Percentiles rank a stretch among this genome's conserved stretches.
These are phyloP conservation scores for Oryzias curvinotus DNA, from an alignment of 2,113 vertebrate species.

Conservation along the genomic window DNA sequence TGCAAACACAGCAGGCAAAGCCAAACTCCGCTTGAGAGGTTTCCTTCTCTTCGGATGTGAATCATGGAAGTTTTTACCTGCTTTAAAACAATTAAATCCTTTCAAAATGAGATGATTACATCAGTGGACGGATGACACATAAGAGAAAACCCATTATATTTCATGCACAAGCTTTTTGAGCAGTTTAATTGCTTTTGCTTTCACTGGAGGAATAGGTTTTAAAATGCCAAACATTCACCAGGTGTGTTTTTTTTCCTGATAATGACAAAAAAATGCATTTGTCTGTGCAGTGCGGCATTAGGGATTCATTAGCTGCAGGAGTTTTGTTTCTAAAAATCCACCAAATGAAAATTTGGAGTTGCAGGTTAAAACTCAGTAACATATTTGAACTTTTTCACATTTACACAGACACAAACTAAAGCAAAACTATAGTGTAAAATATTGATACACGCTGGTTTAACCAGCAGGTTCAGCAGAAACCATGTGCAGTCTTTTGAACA, in stretches of 20 bases:
- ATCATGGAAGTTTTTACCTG: too few relatives aligned
- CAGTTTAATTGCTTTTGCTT: conserved; percentile 26
- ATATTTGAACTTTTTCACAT: conserved; percentile 31
- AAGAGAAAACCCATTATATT: conserved; percentile 23
- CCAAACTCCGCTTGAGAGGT: conserved; percentile 64
- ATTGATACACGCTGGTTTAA: conserved; percentile 6
- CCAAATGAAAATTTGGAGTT: conserved; percentile 8
- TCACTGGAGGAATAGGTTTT: conserved; percentile 6
- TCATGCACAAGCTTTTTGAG: conserved; percentile 10
- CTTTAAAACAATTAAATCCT: conserved; percentile 9
- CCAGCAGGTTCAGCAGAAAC: not conserved
- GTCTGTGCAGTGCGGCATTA: conserved; percentile 7
- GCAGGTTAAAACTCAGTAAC: not conserved
- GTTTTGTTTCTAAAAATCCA: conserved; percentile 2
- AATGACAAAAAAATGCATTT: conserved; percentile 7
- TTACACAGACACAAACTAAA: conserved; percentile 23
- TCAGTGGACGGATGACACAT: not conserved
- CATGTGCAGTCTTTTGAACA: too few relatives aligned
- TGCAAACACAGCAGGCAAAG: conserved; percentile 46
- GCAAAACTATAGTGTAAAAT: conserved; percentile 15
- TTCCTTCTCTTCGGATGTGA: conserved; percentile 16
- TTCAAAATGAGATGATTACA: conserved; percentile 11
- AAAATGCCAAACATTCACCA: conserved; percentile 11
- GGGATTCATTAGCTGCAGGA: conserved; percentile 2
- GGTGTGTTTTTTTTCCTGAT: conserved; percentile 3